Base-by-base conservation (phyloP, 2,888 invertebrate species). In the Cantharis lateralis region DNA sequence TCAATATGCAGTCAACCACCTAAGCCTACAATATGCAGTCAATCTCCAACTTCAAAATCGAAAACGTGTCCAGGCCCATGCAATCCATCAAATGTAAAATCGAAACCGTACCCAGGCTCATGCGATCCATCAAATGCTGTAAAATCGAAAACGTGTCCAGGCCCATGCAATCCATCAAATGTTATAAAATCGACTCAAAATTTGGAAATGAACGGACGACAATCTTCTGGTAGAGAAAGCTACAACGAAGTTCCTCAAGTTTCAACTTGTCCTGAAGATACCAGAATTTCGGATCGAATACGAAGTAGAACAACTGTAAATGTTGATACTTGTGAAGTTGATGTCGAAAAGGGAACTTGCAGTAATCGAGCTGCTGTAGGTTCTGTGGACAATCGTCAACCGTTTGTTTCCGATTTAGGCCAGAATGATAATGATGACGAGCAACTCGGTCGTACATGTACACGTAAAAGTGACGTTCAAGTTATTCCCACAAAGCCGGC, bases 241-340 rank as follows among this genome's bases (percentile, higher is more conserved):
- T 7, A 48, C 9, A 48, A 9, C 1, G 48, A 7, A 48, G 48
- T n/a, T 48, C 11, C n/a, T n/a, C 4, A 48, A 48, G n/a, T n/a
- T 48, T n/a, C n/a, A n/a, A 77, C 71, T 68, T 80, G 78, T 72
- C 82, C 82, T 7, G 13, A 76, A 15, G 86, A 87, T 78, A 87
- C 87, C 0, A 80, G 76, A 70, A 76, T 76, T 68, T 86, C 87
- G 0, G 87, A 88, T 75, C 80, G 87, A 75, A 88, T 88, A 71
- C 84, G 82, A 79, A 83, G 79, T 48, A 81, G 87, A 71, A 78
- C 79, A 24, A 15, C 81, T 13, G 71, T 62, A 69, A 16, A n/a
- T 15, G 16, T 4, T 28, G 10, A 69, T 20, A 48, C 24, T 7
- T 15, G 32, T 48, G 69, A 32, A 15, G 2, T 20, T 26, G 32